Conservation (phyloP, 2,113 vertebrate species). For the Chaetorhynchus papuensis region DNA sequence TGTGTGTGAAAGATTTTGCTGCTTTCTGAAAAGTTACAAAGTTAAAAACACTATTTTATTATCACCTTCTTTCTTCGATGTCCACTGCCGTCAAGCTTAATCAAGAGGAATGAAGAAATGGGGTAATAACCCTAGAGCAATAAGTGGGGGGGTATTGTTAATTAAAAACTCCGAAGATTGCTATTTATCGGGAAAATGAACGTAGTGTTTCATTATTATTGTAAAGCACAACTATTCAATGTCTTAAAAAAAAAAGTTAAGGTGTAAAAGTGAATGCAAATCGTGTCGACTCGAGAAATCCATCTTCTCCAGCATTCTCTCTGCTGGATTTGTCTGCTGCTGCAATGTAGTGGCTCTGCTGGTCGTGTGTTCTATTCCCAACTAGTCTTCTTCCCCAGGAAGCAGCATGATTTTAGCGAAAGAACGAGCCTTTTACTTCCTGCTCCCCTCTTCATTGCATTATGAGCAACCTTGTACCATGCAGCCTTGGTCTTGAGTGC, state of each 20-base stretch:
- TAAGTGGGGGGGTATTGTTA: rapidly evolving
- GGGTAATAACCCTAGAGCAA: background rate
- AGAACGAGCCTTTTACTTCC: background rate
- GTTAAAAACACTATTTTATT: background rate
- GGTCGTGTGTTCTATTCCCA: background rate
- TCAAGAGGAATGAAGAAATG: background rate
- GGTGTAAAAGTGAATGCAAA: background rate
- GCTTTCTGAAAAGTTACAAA: background rate
- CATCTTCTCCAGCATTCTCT: background rate
- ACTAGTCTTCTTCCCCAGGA: background rate
- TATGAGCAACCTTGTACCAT: background rate
- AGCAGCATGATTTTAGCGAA: background rate
- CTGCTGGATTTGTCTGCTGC: background rate
- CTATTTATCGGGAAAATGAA: background rate
- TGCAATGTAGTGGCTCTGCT: background rate
- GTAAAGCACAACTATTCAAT: background rate
- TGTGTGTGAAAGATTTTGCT: background rate
- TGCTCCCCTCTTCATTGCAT: background rate
- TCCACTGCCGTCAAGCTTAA: background rate
- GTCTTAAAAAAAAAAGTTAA: background rate
- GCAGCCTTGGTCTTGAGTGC: rapidly evolving
- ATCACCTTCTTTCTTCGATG: background rate
- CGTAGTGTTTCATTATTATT: background rate
- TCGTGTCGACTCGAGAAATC: background rate
- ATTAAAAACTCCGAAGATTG: background rate